Conservation (phyloP, 2,888 invertebrate species). For the Ormia ochracea region DNA sequence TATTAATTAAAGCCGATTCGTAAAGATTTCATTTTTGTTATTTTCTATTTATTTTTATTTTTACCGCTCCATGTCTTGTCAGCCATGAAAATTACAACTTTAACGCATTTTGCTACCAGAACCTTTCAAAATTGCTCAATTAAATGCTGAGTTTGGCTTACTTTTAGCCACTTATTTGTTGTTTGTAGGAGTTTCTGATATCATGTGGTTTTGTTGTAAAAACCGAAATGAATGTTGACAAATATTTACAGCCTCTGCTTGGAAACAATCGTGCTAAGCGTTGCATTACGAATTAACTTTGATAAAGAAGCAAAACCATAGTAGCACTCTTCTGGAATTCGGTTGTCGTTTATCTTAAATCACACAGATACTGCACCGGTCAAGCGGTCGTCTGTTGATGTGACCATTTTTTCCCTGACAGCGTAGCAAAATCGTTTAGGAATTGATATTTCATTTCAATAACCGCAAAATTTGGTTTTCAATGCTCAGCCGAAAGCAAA, state of each 20-base stretch:
- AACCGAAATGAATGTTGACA: conserved; percentile 62
- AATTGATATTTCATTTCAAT: conserved; percentile 73
- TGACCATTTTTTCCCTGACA: conserved; percentile 46
- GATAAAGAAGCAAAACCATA: conserved; percentile 35
- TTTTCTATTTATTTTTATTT: not conserved
- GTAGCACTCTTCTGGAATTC: not conserved
- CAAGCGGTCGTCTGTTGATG: conserved; percentile 54
- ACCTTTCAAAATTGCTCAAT: not conserved
- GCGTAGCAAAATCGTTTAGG: conserved; percentile 68
- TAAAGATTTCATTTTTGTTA: not conserved
- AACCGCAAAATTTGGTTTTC: conserved; percentile 66
- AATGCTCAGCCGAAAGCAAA: conserved; percentile 25
- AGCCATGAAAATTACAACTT: conserved; percentile 63
- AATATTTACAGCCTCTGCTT: conserved; percentile 63
- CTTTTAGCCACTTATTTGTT: conserved; percentile 24
- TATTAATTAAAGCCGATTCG: not conserved
- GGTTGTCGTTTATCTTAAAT: conserved; percentile 16
- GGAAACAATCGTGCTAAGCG: conserved; percentile 58
- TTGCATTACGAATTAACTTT: conserved; percentile 56
- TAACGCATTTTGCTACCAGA: conserved; percentile 45
- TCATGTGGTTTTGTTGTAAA: conserved; percentile 59
- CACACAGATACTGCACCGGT: conserved; percentile 11
- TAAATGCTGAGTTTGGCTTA: not conserved
- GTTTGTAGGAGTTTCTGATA: conserved; percentile 52
- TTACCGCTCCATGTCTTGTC: not conserved